Percentiles rank a stretch among this genome's conserved stretches.
Conservation (phyloP, 1,140 invertebrate genomes). For the Dreissena polymorpha region DNA sequence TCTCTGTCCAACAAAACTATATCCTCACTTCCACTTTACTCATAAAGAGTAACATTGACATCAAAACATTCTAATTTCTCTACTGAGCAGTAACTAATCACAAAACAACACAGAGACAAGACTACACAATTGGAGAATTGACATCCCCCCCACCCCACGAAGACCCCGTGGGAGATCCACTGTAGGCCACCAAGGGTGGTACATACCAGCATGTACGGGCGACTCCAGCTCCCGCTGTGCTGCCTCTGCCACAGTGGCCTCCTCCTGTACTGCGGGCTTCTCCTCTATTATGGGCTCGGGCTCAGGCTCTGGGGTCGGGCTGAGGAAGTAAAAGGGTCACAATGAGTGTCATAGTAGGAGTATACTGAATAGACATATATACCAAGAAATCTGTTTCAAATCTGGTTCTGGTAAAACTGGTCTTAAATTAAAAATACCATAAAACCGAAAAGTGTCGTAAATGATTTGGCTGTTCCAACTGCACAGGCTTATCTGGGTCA, state of each 20-base stretch:
- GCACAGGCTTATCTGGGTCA: not conserved
- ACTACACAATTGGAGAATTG: too few species aligned
- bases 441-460: not conserved
- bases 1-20: too few species aligned
- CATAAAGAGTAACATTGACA: too few species aligned
- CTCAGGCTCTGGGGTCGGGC: slow-evolving; percentile 47
- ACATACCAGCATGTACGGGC: slow-evolving; percentile 28
- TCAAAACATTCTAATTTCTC: too few species aligned
- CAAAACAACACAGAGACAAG: too few species aligned
- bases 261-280: slow-evolving; percentile 28
- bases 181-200: not conserved
- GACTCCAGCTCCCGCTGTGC: slow-evolving; percentile 32
- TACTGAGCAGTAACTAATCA: too few species aligned
- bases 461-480: not conserved
- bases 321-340: slow-evolving; percentile 1
- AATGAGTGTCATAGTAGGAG: not conserved
- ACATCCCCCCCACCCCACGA: too few species aligned
- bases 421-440: not conserved
- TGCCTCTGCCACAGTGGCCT: slow-evolving; percentile 11
- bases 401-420: not conserved
- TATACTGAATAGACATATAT: not conserved
- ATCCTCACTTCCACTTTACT: too few species aligned
- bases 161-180: too few species aligned
- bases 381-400: not conserved
- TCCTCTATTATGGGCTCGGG: slow-evolving; percentile 18